Evolutionary conservation across 2,888 invertebrate genomes (phyloP).

Genomic region (Drosophila infuscata): DNA sequence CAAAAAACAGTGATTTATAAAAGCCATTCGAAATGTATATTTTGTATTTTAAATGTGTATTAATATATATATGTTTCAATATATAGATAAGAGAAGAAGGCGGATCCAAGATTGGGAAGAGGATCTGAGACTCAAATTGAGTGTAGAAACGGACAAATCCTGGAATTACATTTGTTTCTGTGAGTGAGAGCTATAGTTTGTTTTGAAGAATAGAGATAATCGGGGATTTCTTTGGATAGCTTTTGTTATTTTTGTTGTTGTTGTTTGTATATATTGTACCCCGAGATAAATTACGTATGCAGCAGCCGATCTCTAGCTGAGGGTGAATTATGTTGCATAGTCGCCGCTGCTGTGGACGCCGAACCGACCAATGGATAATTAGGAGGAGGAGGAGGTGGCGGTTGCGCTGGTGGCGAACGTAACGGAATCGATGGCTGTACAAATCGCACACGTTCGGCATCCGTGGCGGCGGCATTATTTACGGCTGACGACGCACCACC

Average conservation of each 20-base stretch:
- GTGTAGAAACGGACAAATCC: constrained; percentile 22
- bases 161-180: not conserved
- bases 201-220: constrained; percentile 35
- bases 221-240: constrained; percentile 56
- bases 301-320: constrained; percentile 79
- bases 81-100: constrained; percentile 45
- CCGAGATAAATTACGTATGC: constrained; percentile 79
- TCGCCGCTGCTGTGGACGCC: constrained; percentile 12
- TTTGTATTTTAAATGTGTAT: constrained; percentile 45
- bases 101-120: constrained; percentile 13
- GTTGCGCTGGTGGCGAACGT: constrained; percentile 76
- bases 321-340: constrained; percentile 64
- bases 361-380: constrained; percentile 27
- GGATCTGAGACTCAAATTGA: constrained; percentile 1
- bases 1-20: constrained; percentile 45
- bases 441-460: constrained; percentile 82
- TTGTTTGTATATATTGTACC: constrained; percentile 42
- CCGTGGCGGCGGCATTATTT: constrained; percentile 63
- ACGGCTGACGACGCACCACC: constrained; percentile 44
- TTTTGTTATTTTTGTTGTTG: constrained; percentile 37
- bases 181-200: constrained; percentile 28
- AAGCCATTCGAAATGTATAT: constrained; percentile 61
- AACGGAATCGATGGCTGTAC: constrained; percentile 82
- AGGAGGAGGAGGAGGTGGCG: constrained; percentile 71
- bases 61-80: constrained; percentile 23